phyloP scores from a whole-genome alignment of 2,888 invertebrate species.

The Chaetogeoica ovagalla region DNA sequence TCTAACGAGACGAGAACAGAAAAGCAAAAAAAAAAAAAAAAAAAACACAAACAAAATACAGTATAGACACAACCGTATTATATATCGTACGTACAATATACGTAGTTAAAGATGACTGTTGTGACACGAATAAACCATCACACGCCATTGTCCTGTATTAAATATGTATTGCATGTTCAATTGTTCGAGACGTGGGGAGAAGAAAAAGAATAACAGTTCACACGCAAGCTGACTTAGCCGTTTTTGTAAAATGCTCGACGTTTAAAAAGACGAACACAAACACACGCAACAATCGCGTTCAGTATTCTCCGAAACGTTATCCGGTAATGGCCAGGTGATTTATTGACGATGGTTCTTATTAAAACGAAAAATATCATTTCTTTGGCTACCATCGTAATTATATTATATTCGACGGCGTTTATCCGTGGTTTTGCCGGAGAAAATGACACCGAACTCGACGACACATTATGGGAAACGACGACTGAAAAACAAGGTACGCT shows the following conservation, averaged over 20 bases:
- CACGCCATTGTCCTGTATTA: conserved; percentile 1
- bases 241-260: neutral
- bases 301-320: conserved; percentile 17
- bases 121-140: conserved; percentile 2
- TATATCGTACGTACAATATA: too few species aligned
- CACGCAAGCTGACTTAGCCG: conserved; percentile 33
- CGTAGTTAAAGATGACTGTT: conserved; percentile 28
- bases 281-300: neutral
- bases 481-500: conserved; percentile 7
- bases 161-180: neutral
- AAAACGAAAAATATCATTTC: neutral
- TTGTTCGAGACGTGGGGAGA: neutral
- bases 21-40: too few species aligned
- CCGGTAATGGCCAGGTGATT: neutral
- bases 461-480: neutral
- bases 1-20: conserved; percentile 9
- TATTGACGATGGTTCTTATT: neutral
- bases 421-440: neutral
- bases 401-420: neutral
- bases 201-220: neutral
- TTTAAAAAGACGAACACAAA: neutral
- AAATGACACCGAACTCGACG: conserved; percentile 10
- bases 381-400: neutral
- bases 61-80: too few species aligned
- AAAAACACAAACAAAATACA: too few species aligned